Evolutionary conservation across 2,113 vertebrate genomes (phyloP).

Genomic region (Myotis brandtii): DNA sequence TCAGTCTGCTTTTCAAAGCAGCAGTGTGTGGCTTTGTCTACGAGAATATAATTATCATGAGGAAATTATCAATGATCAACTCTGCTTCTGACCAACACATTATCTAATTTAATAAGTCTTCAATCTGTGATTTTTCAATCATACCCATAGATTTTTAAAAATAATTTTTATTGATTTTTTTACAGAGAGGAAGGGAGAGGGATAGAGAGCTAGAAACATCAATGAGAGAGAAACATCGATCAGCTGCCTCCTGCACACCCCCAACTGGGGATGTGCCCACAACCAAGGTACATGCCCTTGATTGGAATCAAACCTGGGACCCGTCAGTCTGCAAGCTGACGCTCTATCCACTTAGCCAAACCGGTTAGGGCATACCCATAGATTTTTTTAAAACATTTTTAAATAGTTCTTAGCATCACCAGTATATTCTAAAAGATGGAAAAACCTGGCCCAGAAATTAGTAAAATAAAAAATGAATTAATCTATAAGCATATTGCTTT

Average conservation of each 20-base stretch:
- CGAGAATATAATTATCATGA: not conserved
- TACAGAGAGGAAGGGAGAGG: too few relatives aligned
- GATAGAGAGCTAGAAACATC: too few relatives aligned
- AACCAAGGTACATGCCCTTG: too few relatives aligned
- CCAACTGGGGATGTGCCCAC: too few relatives aligned
- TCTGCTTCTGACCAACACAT: not conserved
- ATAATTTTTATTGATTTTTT: not conserved
- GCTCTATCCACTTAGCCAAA: not conserved
- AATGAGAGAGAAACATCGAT: too few relatives aligned
- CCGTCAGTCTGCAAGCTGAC: too few relatives aligned
- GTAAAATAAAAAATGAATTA: slow-evolving; percentile 33
- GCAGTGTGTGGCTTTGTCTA: not conserved
- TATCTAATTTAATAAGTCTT: not conserved
- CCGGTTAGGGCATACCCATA: not conserved
- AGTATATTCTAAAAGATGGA: not conserved
- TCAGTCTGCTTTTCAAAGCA: not conserved
- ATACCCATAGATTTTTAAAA: not conserved
- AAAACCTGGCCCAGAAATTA: not conserved
- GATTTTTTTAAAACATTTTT: not conserved
- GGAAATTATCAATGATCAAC: not conserved
- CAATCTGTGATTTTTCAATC: not conserved
- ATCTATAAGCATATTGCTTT: not conserved
- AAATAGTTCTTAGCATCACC: not conserved
- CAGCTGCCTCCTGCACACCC: too few relatives aligned
- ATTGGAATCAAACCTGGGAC: too few relatives aligned